Percentiles rank a stretch among this genome's conserved stretches.
Conservation (phyloP, 2,888 invertebrate genomes). For the Plagodis pulveraria region DNA sequence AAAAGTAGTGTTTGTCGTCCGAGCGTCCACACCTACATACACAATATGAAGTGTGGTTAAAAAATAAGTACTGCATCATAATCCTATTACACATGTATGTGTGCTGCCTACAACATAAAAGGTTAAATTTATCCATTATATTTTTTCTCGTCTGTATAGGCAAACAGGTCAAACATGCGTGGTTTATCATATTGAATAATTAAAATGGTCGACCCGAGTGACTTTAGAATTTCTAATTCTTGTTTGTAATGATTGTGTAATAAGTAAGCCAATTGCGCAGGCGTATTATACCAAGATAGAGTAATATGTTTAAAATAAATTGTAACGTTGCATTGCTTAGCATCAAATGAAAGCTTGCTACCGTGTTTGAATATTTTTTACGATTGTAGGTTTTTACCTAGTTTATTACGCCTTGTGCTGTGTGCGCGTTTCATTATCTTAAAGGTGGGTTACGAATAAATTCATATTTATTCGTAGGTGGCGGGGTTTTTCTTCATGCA, state of each 20-base stretch:
- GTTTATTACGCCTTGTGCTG: too few relatives aligned
- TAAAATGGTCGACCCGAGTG: slow-evolving; percentile 10
- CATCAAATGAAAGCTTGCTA: too few relatives aligned
- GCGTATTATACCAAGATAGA: slow-evolving; percentile 1
- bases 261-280: slow-evolving; percentile 7
- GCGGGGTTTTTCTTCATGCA: slow-evolving; percentile 15
- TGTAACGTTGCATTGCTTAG: not conserved
- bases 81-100: not conserved
- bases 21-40: too few relatives aligned
- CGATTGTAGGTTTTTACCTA: too few relatives aligned
- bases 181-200: slow-evolving; percentile 10
- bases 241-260: slow-evolving; percentile 13
- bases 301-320: not conserved
- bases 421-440: not conserved
- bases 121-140: too few relatives aligned
- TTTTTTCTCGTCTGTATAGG: not conserved
- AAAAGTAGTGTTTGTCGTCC: too few relatives aligned
- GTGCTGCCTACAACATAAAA: too few relatives aligned
- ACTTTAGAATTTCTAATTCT: slow-evolving; percentile 16
- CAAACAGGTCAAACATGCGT: not conserved
- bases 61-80: not conserved
- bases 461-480: too few relatives aligned
- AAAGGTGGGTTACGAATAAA: too few relatives aligned
- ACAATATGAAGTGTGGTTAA: too few relatives aligned
- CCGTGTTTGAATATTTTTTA: too few relatives aligned